Evolutionary conservation across 2,888 invertebrate genomes (phyloP).

Genomic region (Heliconius cydno): DNA sequence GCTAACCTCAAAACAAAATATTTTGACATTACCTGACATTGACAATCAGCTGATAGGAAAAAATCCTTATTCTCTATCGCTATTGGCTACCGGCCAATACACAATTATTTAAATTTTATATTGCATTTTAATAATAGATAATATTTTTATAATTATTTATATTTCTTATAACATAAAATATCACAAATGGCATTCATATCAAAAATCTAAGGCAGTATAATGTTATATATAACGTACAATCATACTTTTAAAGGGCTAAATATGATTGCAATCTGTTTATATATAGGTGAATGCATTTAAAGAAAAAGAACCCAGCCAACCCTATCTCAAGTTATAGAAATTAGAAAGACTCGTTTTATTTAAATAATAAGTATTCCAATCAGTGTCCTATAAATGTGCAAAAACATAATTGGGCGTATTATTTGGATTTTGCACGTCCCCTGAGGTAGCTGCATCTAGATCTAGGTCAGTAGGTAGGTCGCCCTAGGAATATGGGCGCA

Average conservation of each 20-base stretch:
- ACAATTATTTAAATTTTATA: not conserved
- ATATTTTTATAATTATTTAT: too few species aligned
- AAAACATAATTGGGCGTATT: not conserved
- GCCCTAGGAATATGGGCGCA: not conserved
- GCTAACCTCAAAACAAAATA: slow-evolving; percentile 20
- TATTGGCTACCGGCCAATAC: slow-evolving; percentile 1
- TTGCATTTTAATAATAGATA: too few species aligned
- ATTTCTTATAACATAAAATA: not conserved
- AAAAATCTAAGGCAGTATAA: not conserved
- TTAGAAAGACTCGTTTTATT: not conserved
- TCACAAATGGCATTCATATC: not conserved
- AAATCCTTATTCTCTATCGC: not conserved
- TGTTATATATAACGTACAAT: not conserved
- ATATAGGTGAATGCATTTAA: not conserved
- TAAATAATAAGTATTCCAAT: not conserved
- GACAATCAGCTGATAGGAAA: slow-evolving; percentile 30
- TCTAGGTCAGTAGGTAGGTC: slow-evolving; percentile 16
- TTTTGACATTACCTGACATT: slow-evolving; percentile 13
- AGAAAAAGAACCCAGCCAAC: too few species aligned
- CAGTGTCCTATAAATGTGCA: not conserved
- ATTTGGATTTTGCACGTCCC: not conserved
- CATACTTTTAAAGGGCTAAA: not conserved
- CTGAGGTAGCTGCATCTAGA: not conserved
- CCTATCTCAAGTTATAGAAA: not conserved
- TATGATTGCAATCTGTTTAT: not conserved